Conservation (phyloP, 2,888 invertebrate genomes). For the Drosophila nr. fundita region DNA sequence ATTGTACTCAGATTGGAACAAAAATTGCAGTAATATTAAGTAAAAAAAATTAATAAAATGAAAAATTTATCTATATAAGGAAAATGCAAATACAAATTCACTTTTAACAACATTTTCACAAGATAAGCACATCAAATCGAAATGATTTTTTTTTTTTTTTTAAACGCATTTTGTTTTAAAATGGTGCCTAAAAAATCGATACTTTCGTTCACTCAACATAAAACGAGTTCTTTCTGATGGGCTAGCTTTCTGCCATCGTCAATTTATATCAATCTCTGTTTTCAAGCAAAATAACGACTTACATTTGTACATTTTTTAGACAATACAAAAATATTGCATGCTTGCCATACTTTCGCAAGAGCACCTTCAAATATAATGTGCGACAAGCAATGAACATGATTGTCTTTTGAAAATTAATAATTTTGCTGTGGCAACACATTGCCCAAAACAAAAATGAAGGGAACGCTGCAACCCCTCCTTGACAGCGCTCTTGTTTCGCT, state of each 20-base stretch:
- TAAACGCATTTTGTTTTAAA: not conserved
- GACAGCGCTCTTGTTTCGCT: constrained; percentile 6
- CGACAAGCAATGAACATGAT: constrained; percentile 1
- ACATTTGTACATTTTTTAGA: not conserved
- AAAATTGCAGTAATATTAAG: not conserved
- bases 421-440: constrained; percentile 59
- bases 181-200: not conserved
- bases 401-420: constrained; percentile 48
- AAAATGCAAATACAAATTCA: no score
- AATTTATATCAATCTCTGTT: not conserved
- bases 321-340: not conserved
- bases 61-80: not conserved
- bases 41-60: not conserved
- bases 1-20: not conserved
- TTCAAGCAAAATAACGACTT: not conserved
- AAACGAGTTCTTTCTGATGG: not conserved
- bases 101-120: not conserved
- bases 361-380: constrained; percentile 2
- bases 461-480: constrained; percentile 5
- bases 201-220: not conserved
- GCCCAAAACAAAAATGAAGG: constrained; percentile 37
- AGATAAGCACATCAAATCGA: not conserved
- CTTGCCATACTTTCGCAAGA: not conserved
- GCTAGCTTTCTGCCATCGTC: not conserved
- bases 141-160: not conserved